Evolutionary conservation across 92 coral and sea anemone species (phyloP).

Genomic region (Porites evermanni): DNA sequence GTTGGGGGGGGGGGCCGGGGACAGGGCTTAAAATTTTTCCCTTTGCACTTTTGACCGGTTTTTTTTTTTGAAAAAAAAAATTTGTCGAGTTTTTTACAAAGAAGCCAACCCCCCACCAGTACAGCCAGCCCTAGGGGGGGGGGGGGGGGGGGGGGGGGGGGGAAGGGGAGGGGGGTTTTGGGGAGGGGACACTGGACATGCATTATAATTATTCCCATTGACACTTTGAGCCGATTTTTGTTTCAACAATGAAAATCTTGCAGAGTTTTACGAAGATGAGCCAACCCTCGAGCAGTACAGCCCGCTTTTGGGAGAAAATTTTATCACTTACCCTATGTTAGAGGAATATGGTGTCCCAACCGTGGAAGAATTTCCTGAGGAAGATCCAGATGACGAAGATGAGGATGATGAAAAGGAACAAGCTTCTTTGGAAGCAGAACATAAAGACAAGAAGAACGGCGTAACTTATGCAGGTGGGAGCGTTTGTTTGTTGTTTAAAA

Average conservation of each 20-base stretch:
- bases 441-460: constrained; percentile 10
- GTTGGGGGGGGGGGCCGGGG: no score
- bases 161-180: no score
- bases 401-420: constrained; percentile 14
- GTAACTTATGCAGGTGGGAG: constrained; percentile 17
- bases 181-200: not conserved
- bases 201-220: not conserved
- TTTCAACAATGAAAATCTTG: not conserved
- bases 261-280: constrained; percentile 31
- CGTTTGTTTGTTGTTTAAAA: no score
- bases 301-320: constrained; percentile 38
- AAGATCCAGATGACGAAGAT: constrained; percentile 17
- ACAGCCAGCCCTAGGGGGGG: no score
- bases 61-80: no score
- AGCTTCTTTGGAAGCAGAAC: constrained; percentile 9
- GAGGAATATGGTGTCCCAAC: constrained; percentile 72
- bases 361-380: constrained; percentile 42
- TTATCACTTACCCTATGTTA: constrained; percentile 35
- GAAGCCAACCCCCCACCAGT: no score
- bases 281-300: constrained; percentile 29
- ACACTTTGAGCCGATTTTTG: no score
- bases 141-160: no score
- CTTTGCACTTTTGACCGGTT: no score
- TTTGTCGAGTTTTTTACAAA: no score
- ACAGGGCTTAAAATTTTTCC: no score